These are phyloP conservation scores for Lycocerus yunnanus DNA, from an alignment of 2,888 invertebrate genomes.

Conservation along the genomic window DNA sequence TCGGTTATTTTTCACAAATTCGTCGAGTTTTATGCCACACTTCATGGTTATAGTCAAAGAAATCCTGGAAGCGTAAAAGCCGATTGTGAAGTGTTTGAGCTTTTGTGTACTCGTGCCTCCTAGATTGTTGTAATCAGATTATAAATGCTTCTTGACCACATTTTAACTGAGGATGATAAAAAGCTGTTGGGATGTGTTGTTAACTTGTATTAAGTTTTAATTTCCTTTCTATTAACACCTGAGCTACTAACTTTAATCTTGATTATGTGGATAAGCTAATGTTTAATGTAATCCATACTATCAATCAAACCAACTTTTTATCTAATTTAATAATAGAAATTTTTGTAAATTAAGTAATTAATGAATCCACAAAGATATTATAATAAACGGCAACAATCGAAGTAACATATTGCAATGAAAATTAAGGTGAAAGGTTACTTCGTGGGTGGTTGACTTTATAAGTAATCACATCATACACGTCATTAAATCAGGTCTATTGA, in stretches of 20 bases:
- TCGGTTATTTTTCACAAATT: constrained; percentile 46
- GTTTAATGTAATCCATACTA: not conserved
- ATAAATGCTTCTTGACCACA: constrained; percentile 37
- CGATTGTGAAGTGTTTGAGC: constrained; percentile 35
- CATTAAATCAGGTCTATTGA: constrained; percentile 1
- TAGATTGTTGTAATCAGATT: constrained; percentile 41
- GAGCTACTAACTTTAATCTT: not conserved
- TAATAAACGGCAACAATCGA: not conserved
- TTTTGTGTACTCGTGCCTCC: constrained; percentile 45
- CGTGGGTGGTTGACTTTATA: constrained; percentile 35
- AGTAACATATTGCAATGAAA: not conserved
- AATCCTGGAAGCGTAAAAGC: constrained; percentile 33
- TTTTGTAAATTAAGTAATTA: not conserved
- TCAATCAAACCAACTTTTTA: not conserved
- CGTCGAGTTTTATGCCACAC: constrained; percentile 42
- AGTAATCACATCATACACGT: not conserved
- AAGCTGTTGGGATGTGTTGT: constrained; percentile 3
- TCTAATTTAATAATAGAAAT: not conserved
- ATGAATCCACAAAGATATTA: not conserved
- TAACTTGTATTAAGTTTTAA: not conserved
- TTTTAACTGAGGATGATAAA: constrained; percentile 15
- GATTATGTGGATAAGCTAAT: not conserved
- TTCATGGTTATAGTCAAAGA: constrained; percentile 34
- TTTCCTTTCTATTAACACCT: not conserved
- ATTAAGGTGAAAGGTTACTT: constrained; percentile 37